Evolutionary conservation across 2,888 invertebrate genomes (phyloP), one percentile per base, ranked within the genome.

Genomic region (Bombylius discolor): DNA sequence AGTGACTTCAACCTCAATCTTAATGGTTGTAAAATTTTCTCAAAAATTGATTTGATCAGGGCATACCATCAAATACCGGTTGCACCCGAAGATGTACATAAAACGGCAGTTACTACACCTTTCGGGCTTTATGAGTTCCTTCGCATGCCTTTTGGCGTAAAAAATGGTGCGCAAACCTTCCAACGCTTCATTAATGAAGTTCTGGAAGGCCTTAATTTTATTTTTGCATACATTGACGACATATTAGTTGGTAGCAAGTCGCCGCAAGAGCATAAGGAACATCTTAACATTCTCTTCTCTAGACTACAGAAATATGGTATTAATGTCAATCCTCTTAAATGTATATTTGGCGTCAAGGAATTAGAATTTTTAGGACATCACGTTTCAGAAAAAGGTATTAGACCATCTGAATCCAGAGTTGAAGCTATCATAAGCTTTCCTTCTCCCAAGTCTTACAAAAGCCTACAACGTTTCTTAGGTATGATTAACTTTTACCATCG

Each of bases 51-150:
- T 57, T 55, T 68, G 5, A 51, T 56, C 5, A 49, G 58, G 42
- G 70, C 69, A 4, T 73, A 65, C n/a, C n/a, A n/a, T 53, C 62
- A 68, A 46, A 68, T 73, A 32, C 67, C 67, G 0, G 62, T 72
- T 3, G 58, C 56, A 4, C 49, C 59, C 6, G 65, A 61, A 23
- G 65, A 70, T 56, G 62, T 70, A 11, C 60, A 45, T 0, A 71
- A 72, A 58, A 68, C 69, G 5, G 69, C 66, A 0, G 65, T 69
- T 4, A 66, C 55, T 1, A 69, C 68, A 6, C 68, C 68, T 1
- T 68, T 69, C 54, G 68, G 68, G 3, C 54, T 68, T 2, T 70
- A 62, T 52, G 68, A 70, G 56, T 67, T 63, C 51, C 14, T 59
- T 0, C 33, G 39, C 4, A 69, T 69, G 68, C 56, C 65, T 5